A percentile compares a stretch with the other conserved stretches of the same genome.
Evolutionary conservation across 1,140 invertebrate genomes (phyloP).

Genomic region (Schmidtea mediterranea): DNA sequence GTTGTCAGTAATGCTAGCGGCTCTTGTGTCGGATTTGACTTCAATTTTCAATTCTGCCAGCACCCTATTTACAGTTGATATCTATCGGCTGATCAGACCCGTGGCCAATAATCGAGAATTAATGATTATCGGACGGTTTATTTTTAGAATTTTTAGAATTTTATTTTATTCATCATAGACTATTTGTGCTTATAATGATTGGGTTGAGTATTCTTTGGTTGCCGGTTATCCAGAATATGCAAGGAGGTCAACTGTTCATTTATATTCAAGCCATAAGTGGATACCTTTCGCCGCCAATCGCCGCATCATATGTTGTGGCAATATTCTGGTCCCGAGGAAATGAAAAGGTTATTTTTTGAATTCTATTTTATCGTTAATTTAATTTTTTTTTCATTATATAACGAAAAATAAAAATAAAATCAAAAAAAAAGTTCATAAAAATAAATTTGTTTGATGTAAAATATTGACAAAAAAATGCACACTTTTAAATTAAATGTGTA

Average conservation of each 20-base stretch:
- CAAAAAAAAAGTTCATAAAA: neutral
- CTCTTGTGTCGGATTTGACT: slow-evolving; percentile 30
- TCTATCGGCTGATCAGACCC: slow-evolving; percentile 25
- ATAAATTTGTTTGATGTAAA: neutral
- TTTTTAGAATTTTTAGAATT: neutral
- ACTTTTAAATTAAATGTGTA: neutral
- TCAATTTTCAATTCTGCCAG: slow-evolving; percentile 32
- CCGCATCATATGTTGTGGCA: slow-evolving; percentile 28
- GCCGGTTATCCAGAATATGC: slow-evolving; percentile 28
- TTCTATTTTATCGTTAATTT: neutral
- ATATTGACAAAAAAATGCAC: neutral
- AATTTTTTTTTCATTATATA: neutral
- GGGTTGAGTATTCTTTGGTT: slow-evolving; percentile 29
- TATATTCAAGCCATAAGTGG: slow-evolving; percentile 31
- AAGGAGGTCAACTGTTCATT: slow-evolving; percentile 30
- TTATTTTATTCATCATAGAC: slow-evolving; percentile 9
- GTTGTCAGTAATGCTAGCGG: slow-evolving; percentile 32
- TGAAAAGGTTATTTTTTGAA: slow-evolving; percentile 21
- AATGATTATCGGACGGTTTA: slow-evolving; percentile 29
- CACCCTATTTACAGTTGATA: slow-evolving; percentile 33
- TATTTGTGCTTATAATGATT: slow-evolving; percentile 28
- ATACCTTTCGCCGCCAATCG: slow-evolving; percentile 31
- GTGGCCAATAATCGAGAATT: slow-evolving; percentile 21
- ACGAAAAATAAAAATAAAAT: neutral
- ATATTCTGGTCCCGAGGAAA: slow-evolving; percentile 28